Percentiles rank a stretch among this genome's conserved stretches.
Evolutionary conservation across 2,797 vertebrate species (phyloP).

Genomic region (Microchirus variegatus): DNA sequence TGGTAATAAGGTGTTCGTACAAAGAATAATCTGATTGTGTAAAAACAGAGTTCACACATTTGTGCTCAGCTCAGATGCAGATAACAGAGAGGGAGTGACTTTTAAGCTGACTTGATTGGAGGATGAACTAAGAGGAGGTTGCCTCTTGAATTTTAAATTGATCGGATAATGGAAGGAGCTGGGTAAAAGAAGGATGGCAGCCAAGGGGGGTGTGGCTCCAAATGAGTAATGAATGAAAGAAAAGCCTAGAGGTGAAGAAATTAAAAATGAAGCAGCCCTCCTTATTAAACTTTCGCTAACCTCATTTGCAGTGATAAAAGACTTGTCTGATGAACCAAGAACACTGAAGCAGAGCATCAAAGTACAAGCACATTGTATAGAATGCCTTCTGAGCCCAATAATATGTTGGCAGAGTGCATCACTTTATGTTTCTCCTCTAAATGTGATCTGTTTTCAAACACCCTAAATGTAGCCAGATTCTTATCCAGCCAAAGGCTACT

Average conservation of each 20-base stretch:
- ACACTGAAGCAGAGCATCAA: constrained; percentile 35
- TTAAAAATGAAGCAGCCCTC: constrained; percentile 59
- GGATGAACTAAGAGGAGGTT: constrained; percentile 49
- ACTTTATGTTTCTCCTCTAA: constrained; percentile 17
- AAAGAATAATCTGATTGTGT: constrained; percentile 36
- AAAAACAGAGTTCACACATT: constrained; percentile 53
- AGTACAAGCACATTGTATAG: constrained; percentile 30
- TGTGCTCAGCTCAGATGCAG: constrained; percentile 42
- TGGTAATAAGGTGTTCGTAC: not conserved
- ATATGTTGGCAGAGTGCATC: constrained; percentile 17
- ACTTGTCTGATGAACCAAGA: constrained; percentile 47
- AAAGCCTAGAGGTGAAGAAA: constrained; percentile 58
- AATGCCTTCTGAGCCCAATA: constrained; percentile 22
- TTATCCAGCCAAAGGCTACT: constrained; percentile 38
- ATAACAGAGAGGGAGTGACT: constrained; percentile 37
- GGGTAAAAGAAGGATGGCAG: constrained; percentile 36
- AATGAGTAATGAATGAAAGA: constrained; percentile 59
- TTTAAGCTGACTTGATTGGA: constrained; percentile 47
- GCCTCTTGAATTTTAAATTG: constrained; percentile 54
- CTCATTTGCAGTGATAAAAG: constrained; percentile 57
- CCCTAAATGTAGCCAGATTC: constrained; percentile 23
- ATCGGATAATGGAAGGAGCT: constrained; percentile 38
- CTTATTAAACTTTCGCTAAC: constrained; percentile 61
- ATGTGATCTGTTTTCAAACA: constrained; percentile 35
- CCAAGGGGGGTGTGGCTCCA: constrained; percentile 53